phyloP scores from a whole-genome alignment of 2,888 invertebrate genomes.

The Flexamia atlantica region DNA sequence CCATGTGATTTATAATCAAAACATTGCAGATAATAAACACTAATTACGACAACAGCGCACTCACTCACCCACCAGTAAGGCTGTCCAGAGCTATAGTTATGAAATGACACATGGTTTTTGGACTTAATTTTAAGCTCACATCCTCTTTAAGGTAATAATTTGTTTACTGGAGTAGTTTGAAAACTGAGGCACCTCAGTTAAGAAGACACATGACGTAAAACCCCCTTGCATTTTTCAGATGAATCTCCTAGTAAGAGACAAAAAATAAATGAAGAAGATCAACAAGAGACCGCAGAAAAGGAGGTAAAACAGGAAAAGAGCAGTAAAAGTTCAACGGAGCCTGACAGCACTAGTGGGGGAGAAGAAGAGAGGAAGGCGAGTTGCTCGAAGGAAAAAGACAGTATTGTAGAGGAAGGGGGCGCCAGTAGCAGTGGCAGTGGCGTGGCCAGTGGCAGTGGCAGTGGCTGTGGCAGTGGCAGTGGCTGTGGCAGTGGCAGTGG shows the following conservation, averaged over 20 bases:
- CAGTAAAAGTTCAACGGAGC: neutral
- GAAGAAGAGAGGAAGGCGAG: slow-evolving; percentile 43
- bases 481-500: neutral
- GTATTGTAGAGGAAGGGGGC: neutral
- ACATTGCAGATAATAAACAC: too few relatives aligned
- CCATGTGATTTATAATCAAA: too few relatives aligned
- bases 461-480: neutral
- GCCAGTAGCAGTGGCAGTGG: neutral
- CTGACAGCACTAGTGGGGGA: neutral
- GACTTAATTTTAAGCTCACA: too few relatives aligned
- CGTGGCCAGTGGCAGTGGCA: neutral
- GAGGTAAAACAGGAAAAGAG: slow-evolving; percentile 34
- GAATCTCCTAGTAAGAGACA: slow-evolving; percentile 59
- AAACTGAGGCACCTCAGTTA: too few relatives aligned
- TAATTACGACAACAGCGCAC: too few relatives aligned
- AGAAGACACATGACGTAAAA: too few relatives aligned
- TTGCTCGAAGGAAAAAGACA: slow-evolving; percentile 56
- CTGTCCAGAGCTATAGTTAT: too few relatives aligned
- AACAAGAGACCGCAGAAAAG: slow-evolving; percentile 17
- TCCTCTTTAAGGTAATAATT: too few relatives aligned
- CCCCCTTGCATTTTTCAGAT: slow-evolving; percentile 31
- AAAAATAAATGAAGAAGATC: slow-evolving; percentile 49
- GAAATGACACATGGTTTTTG: too few relatives aligned
- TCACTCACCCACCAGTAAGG: too few relatives aligned
- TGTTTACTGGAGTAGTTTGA: too few relatives aligned